phyloP scores from a whole-genome alignment of 2,113 vertebrate genomes.

The Labeo rohita region DNA sequence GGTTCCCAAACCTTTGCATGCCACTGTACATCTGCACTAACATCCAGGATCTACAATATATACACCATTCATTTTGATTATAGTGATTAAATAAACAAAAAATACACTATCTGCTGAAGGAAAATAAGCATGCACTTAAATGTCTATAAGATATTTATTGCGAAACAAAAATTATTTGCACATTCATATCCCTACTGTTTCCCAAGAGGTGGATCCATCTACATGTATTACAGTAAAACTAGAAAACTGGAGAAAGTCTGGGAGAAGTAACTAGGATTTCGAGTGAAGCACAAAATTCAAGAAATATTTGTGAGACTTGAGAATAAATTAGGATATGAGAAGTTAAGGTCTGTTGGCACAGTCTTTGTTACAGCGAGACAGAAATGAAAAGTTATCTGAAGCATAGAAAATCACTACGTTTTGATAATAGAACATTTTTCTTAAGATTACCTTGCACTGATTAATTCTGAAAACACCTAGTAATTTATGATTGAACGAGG shows the following conservation, averaged over 20 bases:
- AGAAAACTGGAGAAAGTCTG: no score
- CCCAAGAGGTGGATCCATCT: no score
- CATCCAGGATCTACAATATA: no score
- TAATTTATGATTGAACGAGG: not conserved
- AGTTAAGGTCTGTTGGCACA: not conserved
- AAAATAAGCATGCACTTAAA: not conserved
- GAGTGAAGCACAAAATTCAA: not conserved
- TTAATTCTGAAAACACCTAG: not conserved
- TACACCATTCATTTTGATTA: not conserved
- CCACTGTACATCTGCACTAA: not conserved
- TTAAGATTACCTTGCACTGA: not conserved
- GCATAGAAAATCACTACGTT: not conserved
- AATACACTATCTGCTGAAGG: not conserved
- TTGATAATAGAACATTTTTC: not conserved
- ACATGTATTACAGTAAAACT: no score
- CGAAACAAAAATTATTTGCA: no score
- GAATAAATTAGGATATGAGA: not conserved
- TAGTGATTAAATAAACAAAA: not conserved
- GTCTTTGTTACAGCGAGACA: not conserved
- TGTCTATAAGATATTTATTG: not conserved
- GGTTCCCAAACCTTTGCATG: no score
- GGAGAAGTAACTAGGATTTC: not conserved
- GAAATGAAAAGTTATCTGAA: not conserved
- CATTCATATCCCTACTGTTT: no score
- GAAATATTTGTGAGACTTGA: not conserved